Percentiles rank a stretch among this genome's conserved stretches.
Conservation (phyloP, 2,888 invertebrate genomes). For the Cerastis leucographa region DNA sequence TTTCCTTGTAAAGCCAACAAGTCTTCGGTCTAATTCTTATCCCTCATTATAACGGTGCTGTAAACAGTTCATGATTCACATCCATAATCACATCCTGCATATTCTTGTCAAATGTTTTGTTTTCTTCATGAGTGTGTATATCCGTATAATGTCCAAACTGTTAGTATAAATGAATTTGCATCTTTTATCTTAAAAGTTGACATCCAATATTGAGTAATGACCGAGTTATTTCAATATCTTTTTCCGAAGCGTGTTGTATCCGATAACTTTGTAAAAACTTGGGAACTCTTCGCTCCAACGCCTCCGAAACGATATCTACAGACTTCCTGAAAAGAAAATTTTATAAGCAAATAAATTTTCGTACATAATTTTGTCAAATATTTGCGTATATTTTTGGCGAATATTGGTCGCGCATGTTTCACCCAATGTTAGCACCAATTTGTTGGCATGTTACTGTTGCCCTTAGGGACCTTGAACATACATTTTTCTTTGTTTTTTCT, state of each 20-base stretch:
- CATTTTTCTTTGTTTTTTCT: slow-evolving; percentile 17
- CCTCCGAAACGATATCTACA: slow-evolving; percentile 46
- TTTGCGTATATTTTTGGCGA: slow-evolving; percentile 15
- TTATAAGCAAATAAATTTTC: slow-evolving; percentile 48
- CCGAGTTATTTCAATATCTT: slow-evolving; percentile 57
- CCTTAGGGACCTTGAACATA: slow-evolving; percentile 12
- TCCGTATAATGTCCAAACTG: slow-evolving; percentile 3
- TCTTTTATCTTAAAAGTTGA: slow-evolving; percentile 42
- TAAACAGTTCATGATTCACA: slow-evolving; percentile 5
- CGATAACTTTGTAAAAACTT: slow-evolving; percentile 58
- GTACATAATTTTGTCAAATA: slow-evolving; percentile 42
- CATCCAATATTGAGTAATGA: slow-evolving; percentile 49
- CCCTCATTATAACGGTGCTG: slow-evolving; percentile 22
- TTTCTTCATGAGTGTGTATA: slow-evolving; percentile 28
- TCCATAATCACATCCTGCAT: slow-evolving; percentile 4
- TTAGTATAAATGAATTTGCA: slow-evolving; percentile 41
- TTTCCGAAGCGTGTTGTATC: slow-evolving; percentile 56
- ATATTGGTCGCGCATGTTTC: slow-evolving; percentile 16
- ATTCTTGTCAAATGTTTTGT: neutral
- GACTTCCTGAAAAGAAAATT: slow-evolving; percentile 41
- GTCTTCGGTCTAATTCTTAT: slow-evolving; percentile 46
- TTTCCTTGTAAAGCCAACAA: slow-evolving; percentile 26
- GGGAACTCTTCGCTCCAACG: slow-evolving; percentile 50
- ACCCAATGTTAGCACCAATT: neutral
- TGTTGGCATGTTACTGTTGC: slow-evolving; percentile 11